Evolutionary conservation across 2,113 vertebrate species (phyloP).

Genomic region (Trogon surrucura): DNA sequence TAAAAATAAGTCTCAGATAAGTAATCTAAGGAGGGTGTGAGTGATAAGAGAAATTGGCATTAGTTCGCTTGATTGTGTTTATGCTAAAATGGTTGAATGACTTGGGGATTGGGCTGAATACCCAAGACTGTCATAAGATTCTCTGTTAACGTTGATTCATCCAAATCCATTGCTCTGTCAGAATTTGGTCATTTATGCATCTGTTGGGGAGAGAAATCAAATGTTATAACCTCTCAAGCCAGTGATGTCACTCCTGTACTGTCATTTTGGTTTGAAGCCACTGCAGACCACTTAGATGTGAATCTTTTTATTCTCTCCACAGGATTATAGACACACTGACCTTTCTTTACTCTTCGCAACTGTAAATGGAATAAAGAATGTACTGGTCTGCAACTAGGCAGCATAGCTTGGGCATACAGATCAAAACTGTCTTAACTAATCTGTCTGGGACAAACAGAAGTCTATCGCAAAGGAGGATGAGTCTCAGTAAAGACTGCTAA

Average conservation of each 20-base stretch:
- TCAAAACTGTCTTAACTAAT: background rate
- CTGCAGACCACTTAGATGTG: background rate
- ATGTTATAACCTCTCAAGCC: background rate
- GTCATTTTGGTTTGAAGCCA: background rate
- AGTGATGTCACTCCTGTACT: background rate
- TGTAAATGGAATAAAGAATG: background rate
- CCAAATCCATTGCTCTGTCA: constrained; percentile 4
- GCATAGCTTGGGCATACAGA: background rate
- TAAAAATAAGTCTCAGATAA: constrained; percentile 28
- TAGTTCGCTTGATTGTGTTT: constrained; percentile 25
- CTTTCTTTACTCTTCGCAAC: background rate
- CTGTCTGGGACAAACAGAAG: background rate
- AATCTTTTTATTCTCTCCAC: background rate
- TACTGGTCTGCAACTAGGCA: background rate
- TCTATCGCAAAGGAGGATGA: background rate
- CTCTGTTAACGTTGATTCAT: constrained; percentile 12
- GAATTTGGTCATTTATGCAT: constrained; percentile 9
- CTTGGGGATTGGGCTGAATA: constrained; percentile 8
- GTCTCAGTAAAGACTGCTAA: background rate
- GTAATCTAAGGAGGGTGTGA: background rate
- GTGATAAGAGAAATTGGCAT: background rate
- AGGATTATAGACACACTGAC: background rate
- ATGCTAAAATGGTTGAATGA: background rate
- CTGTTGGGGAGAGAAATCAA: constrained; percentile 10
- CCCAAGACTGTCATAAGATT: background rate